Evolutionary conservation across 2,888 invertebrate genomes (phyloP).

Genomic region (Andrena chrysosceles): DNA sequence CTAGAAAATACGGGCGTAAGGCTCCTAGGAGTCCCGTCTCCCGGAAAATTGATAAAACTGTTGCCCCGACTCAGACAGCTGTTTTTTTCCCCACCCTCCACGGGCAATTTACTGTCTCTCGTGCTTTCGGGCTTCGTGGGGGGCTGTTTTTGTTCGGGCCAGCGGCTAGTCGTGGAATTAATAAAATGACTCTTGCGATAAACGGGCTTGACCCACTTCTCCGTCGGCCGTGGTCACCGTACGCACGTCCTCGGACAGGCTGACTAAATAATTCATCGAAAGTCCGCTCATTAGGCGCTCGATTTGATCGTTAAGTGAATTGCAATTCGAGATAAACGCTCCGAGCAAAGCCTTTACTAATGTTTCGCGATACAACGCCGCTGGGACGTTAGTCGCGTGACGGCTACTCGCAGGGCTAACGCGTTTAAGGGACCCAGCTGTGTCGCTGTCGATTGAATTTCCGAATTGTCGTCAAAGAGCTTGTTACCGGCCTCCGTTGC

Average conservation of each 20-base stretch:
- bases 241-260: background rate
- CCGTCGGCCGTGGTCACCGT: background rate
- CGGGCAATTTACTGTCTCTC: slow-evolving; percentile 29
- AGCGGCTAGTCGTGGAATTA: slow-evolving; percentile 14
- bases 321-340: slow-evolving; percentile 17
- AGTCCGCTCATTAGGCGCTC: background rate
- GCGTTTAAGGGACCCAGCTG: slow-evolving; percentile 13
- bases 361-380: background rate
- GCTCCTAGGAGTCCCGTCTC: slow-evolving; percentile 26
- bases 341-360: background rate
- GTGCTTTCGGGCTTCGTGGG: slow-evolving; percentile 2
- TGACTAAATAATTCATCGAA: slow-evolving; percentile 19
- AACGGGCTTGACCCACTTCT: slow-evolving; percentile 19
- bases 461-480: slow-evolving; percentile 57
- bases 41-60: slow-evolving; percentile 51
- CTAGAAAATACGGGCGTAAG: slow-evolving; percentile 29
- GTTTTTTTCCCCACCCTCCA: background rate
- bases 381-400: slow-evolving; percentile 19
- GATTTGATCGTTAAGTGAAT: slow-evolving; percentile 21
- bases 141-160: slow-evolving; percentile 1
- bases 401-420: slow-evolving; percentile 29
- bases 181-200: slow-evolving; percentile 11
- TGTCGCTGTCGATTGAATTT: slow-evolving; percentile 57
- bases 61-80: background rate
- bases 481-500: slow-evolving; percentile 39